Base-by-base conservation (phyloP, 2,888 invertebrate species). In the Athalia rosae region DNA sequence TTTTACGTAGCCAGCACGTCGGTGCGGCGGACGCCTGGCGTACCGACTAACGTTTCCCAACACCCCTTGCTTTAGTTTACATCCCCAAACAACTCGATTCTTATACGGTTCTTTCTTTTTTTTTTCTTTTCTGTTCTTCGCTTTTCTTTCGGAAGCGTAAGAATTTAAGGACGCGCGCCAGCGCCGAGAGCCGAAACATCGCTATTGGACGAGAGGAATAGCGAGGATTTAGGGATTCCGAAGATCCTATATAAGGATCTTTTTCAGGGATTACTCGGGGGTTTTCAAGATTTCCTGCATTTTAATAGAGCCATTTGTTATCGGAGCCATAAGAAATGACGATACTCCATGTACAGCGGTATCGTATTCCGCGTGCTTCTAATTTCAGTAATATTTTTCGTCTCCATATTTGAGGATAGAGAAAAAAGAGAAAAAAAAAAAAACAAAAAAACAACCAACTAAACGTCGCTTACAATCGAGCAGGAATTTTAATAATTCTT, bases 1-100 rank as follows among this genome's bases (percentile, higher is more conserved):
- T 84, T 81, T 80, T 62, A 74, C 47, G 61, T 47, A 74, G 6
- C 53, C 3, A 3, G 13, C 28, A 15, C 43, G 9, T 28, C 58
- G 45, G 11, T 41, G 13, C 11, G 28, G 41, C 8, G 9, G 41
- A 9, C 15, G 9, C 53, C 50, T 15, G 4, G 13, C 47, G 47
- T 6, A 6, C 11, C 13, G 4, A 63, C 47, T 11, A 7, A 62
- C 7, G 9, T 11, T 28, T 28, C 9, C 5, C n/a, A 61, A 64
- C 64, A 7, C 9, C 7, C 48, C 28, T 6, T 28, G 15, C 67
- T 15, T n/a, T 53, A 11, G 9, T 47, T 48, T 13, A 50, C 67
- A 67, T 28, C 67, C 7, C 47, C 47, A 7, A 15, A 64, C 64
- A 47, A 13, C n/a, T 28, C 4, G 4, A 6, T 3, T 15, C 50